Percentiles rank a stretch among this genome's conserved stretches.
Evolutionary conservation across 2,113 vertebrate species (phyloP).

Genomic region (Dasyurus viverrinus): DNA sequence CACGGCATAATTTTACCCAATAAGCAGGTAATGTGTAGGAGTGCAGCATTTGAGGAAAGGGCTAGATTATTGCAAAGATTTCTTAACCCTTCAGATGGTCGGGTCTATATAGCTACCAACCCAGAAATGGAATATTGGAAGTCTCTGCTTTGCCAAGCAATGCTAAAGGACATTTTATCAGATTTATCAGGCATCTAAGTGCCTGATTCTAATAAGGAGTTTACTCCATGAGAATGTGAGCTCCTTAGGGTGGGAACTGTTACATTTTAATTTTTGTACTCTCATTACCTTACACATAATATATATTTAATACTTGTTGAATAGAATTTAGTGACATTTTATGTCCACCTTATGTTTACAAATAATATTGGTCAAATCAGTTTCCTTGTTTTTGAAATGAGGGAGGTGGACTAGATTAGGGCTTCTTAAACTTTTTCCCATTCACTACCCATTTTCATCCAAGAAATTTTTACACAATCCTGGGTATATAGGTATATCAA

Average conservation of each 20-base stretch:
- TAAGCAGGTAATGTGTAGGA: conserved; percentile 36
- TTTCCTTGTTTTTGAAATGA: neutral
- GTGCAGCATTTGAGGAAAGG: conserved; percentile 26
- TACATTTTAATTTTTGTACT: neutral
- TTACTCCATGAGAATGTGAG: neutral
- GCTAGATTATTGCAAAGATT: conserved; percentile 17
- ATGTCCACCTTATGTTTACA: neutral
- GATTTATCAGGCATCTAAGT: conserved; percentile 28
- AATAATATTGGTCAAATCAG: neutral
- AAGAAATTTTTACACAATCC: too few species aligned
- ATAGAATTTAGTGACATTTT: neutral
- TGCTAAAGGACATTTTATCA: conserved; percentile 25
- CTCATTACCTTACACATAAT: neutral
- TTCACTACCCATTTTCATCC: too few species aligned
- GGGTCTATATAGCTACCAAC: neutral
- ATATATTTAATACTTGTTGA: neutral
- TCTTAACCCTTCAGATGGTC: conserved; percentile 24
- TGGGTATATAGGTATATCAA: too few species aligned
- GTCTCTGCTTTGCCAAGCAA: conserved; percentile 23
- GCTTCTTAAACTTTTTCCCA: too few species aligned
- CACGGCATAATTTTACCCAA: conserved; percentile 43
- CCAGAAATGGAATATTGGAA: neutral
- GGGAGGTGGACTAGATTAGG: neutral
- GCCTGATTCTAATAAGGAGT: conserved; percentile 10
- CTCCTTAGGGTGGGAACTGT: neutral